Conservation (phyloP, 2,888 invertebrate species). For the Ethmia dodecea region DNA sequence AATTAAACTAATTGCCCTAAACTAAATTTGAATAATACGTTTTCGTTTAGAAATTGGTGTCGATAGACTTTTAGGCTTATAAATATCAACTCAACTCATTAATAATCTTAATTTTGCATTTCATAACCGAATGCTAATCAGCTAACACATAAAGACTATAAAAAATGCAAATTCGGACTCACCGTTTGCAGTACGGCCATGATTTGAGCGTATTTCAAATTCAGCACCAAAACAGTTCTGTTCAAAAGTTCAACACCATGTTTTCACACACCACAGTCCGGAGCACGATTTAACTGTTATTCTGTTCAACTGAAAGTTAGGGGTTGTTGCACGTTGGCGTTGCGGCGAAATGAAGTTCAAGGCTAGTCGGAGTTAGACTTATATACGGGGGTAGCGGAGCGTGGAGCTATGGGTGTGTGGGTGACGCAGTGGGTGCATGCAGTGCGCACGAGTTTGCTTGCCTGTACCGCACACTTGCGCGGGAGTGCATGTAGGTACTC, state of each 20-base stretch:
- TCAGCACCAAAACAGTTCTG: constrained; percentile 41
- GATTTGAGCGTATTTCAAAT: constrained; percentile 39
- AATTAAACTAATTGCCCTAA: too few relatives aligned
- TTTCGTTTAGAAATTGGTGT: too few relatives aligned
- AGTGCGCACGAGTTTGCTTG: too few relatives aligned
- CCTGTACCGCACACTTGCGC: constrained; percentile 49
- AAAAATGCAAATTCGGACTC: constrained; percentile 24
- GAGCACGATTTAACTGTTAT: constrained; percentile 8
- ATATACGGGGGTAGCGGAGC: constrained; percentile 72
- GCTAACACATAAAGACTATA: not conserved
- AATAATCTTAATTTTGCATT: too few relatives aligned
- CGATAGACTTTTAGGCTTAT: too few relatives aligned
- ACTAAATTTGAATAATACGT: too few relatives aligned
- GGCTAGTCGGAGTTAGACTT: constrained; percentile 57
- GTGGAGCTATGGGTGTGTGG: constrained; percentile 43
- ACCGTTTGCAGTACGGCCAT: constrained; percentile 57
- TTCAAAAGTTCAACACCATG: constrained; percentile 26
- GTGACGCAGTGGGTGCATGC: constrained; percentile 32
- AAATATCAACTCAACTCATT: too few relatives aligned
- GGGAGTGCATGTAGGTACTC: constrained; percentile 25
- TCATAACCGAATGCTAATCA: too few relatives aligned
- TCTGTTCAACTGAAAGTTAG: not conserved
- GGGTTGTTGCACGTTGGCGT: constrained; percentile 25
- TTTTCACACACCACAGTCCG: constrained; percentile 33
- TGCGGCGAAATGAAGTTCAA: constrained; percentile 73